Evolutionary conservation across 92 coral and sea anemone genomes (phyloP).

Genomic region (Palythoa grandiflora): DNA sequence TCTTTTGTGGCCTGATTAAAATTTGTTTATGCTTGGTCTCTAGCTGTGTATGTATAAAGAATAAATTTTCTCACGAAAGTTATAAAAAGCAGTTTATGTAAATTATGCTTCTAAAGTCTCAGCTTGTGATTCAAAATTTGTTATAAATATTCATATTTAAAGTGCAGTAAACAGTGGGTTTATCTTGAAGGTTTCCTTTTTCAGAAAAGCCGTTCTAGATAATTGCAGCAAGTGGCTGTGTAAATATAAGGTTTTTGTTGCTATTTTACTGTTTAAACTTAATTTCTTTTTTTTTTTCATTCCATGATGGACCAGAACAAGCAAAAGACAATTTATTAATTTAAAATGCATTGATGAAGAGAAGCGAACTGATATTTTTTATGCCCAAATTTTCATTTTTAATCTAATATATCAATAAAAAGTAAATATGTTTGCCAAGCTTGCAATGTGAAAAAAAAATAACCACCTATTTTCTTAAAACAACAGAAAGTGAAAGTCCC

Average conservation of each 20-base stretch:
- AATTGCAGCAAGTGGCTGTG: constrained; percentile 11
- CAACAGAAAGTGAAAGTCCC: neutral
- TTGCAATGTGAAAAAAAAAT: neutral
- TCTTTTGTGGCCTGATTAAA: neutral
- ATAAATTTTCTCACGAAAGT: neutral
- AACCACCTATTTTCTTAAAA: neutral
- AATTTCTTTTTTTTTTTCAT: neutral
- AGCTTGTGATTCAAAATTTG: neutral
- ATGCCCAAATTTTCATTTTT: neutral
- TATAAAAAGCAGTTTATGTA: neutral
- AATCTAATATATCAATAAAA: too few relatives aligned
- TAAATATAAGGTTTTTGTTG: constrained; percentile 5
- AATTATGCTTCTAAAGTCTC: neutral
- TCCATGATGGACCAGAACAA: neutral
- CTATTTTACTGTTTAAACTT: neutral
- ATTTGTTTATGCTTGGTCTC: neutral
- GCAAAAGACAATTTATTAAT: neutral
- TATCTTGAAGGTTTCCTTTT: neutral
- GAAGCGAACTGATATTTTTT: neutral
- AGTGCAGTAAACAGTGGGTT: constrained; percentile 4
- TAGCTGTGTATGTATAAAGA: neutral
- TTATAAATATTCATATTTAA: neutral
- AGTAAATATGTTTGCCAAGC: neutral
- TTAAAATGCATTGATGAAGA: neutral
- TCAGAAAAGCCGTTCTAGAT: neutral